These are phyloP conservation scores for Steinernema hermaphroditum DNA, from an alignment of 2,888 invertebrate species.

Conservation along the genomic window DNA sequence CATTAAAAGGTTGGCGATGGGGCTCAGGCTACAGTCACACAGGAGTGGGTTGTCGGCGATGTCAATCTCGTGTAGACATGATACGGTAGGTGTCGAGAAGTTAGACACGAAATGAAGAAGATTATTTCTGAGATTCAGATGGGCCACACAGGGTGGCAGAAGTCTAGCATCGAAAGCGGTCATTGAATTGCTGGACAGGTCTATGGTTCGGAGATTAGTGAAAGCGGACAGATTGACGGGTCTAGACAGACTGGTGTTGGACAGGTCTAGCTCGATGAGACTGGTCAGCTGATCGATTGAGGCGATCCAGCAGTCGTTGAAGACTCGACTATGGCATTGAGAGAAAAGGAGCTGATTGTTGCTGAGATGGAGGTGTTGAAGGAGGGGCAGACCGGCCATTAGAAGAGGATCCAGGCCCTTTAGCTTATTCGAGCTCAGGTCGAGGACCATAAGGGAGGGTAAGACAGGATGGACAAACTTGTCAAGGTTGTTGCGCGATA, in stretches of 20 bases:
- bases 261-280: slow-evolving; percentile 52
- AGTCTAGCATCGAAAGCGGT: slow-evolving; percentile 43
- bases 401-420: slow-evolving; percentile 48
- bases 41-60: slow-evolving; percentile 56
- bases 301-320: slow-evolving; percentile 32
- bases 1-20: slow-evolving; percentile 40
- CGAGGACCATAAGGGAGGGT: slow-evolving; percentile 56
- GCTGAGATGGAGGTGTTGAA: slow-evolving; percentile 52
- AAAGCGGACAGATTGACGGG: slow-evolving; percentile 39
- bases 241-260: slow-evolving; percentile 43
- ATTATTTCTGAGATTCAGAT: slow-evolving; percentile 54
- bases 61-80: slow-evolving; percentile 52
- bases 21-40: slow-evolving; percentile 58
- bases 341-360: slow-evolving; percentile 46
- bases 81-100: slow-evolving; percentile 43
- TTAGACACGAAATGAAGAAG: slow-evolving; percentile 52
- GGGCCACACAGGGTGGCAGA: slow-evolving; percentile 46
- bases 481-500: slow-evolving; percentile 52
- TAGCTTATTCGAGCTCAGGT: slow-evolving; percentile 53
- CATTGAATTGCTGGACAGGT: slow-evolving; percentile 37
- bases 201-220: slow-evolving; percentile 33
- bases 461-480: slow-evolving; percentile 41
- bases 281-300: slow-evolving; percentile 35
- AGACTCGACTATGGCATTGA: not conserved
- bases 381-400: slow-evolving; percentile 50